Conservation (phyloP, 2,113 vertebrate species). For the Gnathonemus longibarbis region DNA sequence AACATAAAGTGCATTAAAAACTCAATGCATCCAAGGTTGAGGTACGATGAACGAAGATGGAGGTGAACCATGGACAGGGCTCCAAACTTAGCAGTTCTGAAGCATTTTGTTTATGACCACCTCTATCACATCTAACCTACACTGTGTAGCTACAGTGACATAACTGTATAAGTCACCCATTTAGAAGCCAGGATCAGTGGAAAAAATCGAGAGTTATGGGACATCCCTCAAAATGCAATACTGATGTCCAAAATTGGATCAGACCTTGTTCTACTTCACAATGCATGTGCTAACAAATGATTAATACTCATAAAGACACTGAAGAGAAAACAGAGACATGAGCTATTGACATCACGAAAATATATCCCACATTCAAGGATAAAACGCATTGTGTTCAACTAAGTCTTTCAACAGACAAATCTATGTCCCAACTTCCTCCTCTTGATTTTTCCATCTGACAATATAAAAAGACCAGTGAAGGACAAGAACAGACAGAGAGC, state of each 20-base stretch:
- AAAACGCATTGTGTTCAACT: neutral
- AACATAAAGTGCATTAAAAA: neutral
- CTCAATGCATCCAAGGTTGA: neutral
- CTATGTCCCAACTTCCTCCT: neutral
- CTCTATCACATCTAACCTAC: neutral
- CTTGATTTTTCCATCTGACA: conserved; percentile 8
- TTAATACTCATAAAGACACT: neutral
- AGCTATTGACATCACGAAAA: conserved; percentile 3
- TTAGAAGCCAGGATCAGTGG: neutral
- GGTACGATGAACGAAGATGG: neutral
- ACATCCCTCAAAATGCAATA: conserved; percentile 2
- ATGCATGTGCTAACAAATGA: neutral
- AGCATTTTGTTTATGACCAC: neutral
- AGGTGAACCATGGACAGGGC: neutral
- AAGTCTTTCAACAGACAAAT: neutral
- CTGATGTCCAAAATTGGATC: conserved; percentile 15
- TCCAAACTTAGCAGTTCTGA: neutral
- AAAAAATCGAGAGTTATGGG: neutral
- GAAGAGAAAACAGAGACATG: neutral
- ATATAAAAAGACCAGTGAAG: neutral
- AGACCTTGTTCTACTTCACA: neutral
- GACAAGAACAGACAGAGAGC: neutral
- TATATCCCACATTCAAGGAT: neutral
- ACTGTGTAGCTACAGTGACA: conserved; percentile 21
- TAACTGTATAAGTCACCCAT: conserved; percentile 16